Conservation (phyloP, 2,113 vertebrate species). For the Bubo bubo region DNA sequence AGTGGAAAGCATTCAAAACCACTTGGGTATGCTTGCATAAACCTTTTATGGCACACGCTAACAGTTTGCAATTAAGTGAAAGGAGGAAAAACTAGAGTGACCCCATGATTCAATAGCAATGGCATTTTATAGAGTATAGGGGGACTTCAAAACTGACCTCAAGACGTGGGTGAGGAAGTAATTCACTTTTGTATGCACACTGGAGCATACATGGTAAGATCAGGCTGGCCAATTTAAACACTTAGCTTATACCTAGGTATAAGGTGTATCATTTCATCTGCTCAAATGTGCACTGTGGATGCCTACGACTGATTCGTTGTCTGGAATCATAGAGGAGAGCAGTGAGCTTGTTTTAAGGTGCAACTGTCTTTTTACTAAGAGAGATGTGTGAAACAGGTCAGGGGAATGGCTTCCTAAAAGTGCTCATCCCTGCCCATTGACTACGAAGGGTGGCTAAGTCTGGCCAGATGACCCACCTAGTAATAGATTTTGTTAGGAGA, state of each 20-base stretch:
- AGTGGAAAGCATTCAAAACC: constrained; percentile 72
- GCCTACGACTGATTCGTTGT: not conserved
- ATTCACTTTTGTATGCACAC: not conserved
- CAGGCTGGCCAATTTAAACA: not conserved
- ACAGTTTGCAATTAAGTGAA: constrained; percentile 66
- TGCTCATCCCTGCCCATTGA: not conserved
- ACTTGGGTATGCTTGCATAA: constrained; percentile 66
- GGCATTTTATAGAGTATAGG: not conserved
- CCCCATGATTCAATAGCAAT: constrained; percentile 10
- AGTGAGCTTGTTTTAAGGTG: not conserved
- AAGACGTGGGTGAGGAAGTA: not conserved
- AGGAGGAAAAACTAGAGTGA: constrained; percentile 45
- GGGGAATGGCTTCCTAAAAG: not conserved
- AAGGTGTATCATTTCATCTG: not conserved
- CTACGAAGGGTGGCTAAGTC: not conserved
- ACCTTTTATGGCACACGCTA: constrained; percentile 58
- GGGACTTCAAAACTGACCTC: not conserved
- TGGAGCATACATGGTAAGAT: not conserved
- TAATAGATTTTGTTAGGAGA: not conserved
- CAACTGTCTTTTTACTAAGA: not conserved
- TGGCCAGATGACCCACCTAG: not conserved
- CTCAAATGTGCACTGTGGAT: not conserved
- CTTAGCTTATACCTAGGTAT: not conserved
- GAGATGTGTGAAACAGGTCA: not conserved
- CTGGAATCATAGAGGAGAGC: not conserved